A percentile compares a stretch with the other conserved stretches of the same genome.
phyloP scores from a whole-genome alignment of 2,113 vertebrate species.

The Varanus komodoensis region DNA sequence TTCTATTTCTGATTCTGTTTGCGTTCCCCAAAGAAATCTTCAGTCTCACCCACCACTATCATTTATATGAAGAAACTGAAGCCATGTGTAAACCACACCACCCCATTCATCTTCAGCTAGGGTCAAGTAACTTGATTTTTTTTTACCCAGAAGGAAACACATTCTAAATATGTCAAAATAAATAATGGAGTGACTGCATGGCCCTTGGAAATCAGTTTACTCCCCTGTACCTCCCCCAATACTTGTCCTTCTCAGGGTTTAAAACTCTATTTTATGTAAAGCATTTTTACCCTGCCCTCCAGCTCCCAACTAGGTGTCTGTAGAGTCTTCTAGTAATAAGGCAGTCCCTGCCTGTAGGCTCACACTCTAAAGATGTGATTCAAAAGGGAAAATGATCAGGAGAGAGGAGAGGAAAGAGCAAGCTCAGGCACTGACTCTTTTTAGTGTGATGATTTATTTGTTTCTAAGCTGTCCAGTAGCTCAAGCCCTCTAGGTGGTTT shows the following conservation, averaged over 20 bases:
- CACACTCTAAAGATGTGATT: too few relatives aligned
- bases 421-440: too few relatives aligned
- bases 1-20: conserved; percentile 14
- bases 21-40: conserved; percentile 4
- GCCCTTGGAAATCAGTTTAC: neutral
- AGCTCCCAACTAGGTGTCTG: too few relatives aligned
- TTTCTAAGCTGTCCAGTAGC: too few relatives aligned
- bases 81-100: conserved; percentile 6
- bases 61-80: conserved; percentile 30
- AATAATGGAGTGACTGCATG: neutral
- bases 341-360: too few relatives aligned
- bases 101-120: neutral
- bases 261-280: neutral
- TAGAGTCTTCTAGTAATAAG: too few relatives aligned
- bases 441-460: too few relatives aligned
- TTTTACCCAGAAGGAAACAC: neutral
- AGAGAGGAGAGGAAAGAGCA: too few relatives aligned
- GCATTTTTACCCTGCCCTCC: too few relatives aligned
- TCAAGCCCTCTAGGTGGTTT: too few relatives aligned
- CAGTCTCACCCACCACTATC: too few relatives aligned
- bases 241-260: neutral
- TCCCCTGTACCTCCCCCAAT: neutral
- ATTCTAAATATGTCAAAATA: neutral
- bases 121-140: neutral
- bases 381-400: too few relatives aligned